Percentiles rank a stretch among this genome's conserved stretches.
Evolutionary conservation across 2,797 vertebrate species (phyloP).

Genomic region (Eurystomus glaucurus): DNA sequence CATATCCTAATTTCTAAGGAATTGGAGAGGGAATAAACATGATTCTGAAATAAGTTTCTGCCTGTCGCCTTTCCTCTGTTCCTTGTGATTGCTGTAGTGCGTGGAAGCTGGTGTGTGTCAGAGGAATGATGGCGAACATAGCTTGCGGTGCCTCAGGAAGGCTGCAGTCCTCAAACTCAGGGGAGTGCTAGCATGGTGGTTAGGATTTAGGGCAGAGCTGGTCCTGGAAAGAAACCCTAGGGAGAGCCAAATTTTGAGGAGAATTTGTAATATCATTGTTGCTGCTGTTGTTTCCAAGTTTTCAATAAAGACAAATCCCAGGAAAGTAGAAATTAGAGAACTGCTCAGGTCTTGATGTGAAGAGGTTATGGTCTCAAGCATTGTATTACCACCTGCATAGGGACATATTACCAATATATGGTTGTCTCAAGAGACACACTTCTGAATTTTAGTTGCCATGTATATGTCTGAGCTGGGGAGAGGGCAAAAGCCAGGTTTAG

Average conservation of each 20-base stretch:
- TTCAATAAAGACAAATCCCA: background rate
- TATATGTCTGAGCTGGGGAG: background rate
- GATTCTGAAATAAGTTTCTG: background rate
- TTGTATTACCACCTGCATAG: background rate
- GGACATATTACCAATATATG: background rate
- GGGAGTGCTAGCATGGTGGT: background rate
- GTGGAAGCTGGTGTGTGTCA: background rate
- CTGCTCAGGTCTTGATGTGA: background rate
- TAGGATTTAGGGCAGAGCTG: background rate
- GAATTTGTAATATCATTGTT: background rate
- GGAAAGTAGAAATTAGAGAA: conserved; percentile 1
- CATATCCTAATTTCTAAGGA: background rate
- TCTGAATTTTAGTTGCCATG: background rate
- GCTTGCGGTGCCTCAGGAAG: accelerated
- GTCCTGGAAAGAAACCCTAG: background rate
- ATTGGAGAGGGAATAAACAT: background rate
- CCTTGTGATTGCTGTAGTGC: background rate
- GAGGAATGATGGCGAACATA: background rate
- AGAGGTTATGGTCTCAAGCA: background rate
- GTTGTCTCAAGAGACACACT: background rate
- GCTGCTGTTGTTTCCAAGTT: background rate
- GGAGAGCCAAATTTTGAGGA: background rate
- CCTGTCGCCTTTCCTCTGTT: background rate
- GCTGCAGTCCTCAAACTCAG: background rate
- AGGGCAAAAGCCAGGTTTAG: conserved; percentile 1